Percentiles rank a stretch among this genome's conserved stretches.
Evolutionary conservation across 2,113 vertebrate genomes (phyloP).

Genomic region (Pipra filicauda): DNA sequence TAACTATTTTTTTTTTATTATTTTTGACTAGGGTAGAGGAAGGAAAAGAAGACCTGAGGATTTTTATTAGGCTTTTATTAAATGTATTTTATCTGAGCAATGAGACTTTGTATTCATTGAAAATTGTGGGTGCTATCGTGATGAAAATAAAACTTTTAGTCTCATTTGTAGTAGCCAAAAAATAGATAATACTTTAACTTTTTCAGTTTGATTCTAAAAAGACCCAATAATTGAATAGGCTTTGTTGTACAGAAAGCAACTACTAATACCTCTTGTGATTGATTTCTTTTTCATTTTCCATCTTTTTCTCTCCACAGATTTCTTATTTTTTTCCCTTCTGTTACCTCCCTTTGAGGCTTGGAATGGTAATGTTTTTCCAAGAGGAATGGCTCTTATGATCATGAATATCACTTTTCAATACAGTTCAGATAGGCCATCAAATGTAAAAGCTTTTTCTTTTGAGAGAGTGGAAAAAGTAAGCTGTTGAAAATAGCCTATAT

Average conservation of each 20-base stretch:
- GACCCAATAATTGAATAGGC: not conserved
- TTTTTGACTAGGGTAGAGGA: not conserved
- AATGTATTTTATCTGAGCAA: not conserved
- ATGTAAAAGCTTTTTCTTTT: not conserved
- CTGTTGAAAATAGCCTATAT: conserved; percentile 19
- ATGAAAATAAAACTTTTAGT: not conserved
- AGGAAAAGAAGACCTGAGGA: not conserved
- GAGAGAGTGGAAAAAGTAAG: not conserved
- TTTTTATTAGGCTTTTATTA: not conserved
- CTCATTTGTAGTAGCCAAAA: not conserved
- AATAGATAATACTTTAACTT: not conserved
- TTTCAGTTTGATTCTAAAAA: not conserved
- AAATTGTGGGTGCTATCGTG: not conserved
- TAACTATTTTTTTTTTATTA: not conserved
- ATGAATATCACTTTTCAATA: conserved; percentile 38
- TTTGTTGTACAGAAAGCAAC: not conserved
- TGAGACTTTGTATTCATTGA: not conserved
- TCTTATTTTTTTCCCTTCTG: not conserved
- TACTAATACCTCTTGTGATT: not conserved
- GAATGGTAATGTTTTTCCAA: conserved; percentile 20
- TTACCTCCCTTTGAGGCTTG: conserved; percentile 3
- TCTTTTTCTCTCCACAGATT: not conserved
- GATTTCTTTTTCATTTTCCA: not conserved
- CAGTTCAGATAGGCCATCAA: conserved; percentile 7
- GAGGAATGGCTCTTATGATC: conserved; percentile 38